A percentile compares a stretch with the other conserved stretches of the same genome.
These are phyloP conservation scores for Pissodes strobi DNA, from an alignment of 1,140 invertebrate species.

Conservation along the genomic window DNA sequence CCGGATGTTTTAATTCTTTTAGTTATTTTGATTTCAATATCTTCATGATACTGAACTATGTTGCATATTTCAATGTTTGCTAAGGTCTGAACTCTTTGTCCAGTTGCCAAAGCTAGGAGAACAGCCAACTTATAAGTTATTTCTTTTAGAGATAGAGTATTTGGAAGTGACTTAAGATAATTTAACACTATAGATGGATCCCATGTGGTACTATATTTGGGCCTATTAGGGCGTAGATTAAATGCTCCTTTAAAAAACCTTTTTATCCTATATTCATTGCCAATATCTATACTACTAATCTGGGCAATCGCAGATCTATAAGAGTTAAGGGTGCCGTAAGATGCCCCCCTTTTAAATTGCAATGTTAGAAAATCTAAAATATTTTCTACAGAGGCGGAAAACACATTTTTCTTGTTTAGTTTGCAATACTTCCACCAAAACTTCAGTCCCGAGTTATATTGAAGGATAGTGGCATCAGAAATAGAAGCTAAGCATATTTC, in stretches of 20 bases:
- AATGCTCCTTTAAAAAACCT: slow-evolving; percentile 23
- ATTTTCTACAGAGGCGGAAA: not conserved
- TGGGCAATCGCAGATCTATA: slow-evolving; percentile 13
- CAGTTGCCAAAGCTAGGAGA: slow-evolving; percentile 5
- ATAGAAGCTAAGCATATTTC: slow-evolving; percentile 22
- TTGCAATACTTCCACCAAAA: slow-evolving; percentile 14
- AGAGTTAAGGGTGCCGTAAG: slow-evolving; percentile 14
- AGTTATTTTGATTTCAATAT: slow-evolving; percentile 9
- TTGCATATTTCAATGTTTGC: slow-evolving; percentile 1
- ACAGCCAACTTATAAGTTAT: slow-evolving; percentile 11
- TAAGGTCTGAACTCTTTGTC: slow-evolving; percentile 2
- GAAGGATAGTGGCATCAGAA: slow-evolving; percentile 1
- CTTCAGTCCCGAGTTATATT: slow-evolving; percentile 20
- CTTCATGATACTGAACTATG: not conserved
- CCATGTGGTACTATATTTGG: slow-evolving; percentile 18
- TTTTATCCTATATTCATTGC: slow-evolving; percentile 8
- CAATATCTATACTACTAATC: not conserved
- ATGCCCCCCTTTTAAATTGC: slow-evolving; percentile 23
- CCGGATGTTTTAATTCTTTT: slow-evolving; percentile 11
- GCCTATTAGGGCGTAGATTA: not conserved
- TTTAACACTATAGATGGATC: slow-evolving; percentile 7
- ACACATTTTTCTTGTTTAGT: not conserved
- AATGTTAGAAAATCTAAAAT: slow-evolving; percentile 9
- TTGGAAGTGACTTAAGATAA: not conserved
- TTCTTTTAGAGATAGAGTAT: not conserved